phyloP scores from a whole-genome alignment of 2,113 vertebrate species.

The Psettodes erumei region DNA sequence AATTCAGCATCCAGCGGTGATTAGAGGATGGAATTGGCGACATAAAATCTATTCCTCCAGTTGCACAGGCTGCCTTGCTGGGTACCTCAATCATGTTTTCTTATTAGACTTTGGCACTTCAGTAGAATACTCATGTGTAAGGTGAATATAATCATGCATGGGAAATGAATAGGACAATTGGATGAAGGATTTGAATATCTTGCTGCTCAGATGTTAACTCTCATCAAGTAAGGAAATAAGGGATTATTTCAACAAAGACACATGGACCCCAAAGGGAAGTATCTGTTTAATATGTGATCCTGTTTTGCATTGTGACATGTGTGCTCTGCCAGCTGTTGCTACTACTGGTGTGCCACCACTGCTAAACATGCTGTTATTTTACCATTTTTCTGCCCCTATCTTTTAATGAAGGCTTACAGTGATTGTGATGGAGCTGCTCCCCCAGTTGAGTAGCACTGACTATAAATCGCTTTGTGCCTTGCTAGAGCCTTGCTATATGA shows the following conservation, averaged over 20 bases:
- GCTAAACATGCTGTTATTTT: slow-evolving; percentile 22
- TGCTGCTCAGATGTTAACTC: slow-evolving; percentile 28
- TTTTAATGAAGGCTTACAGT: slow-evolving; percentile 41
- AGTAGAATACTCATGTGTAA: slow-evolving; percentile 46
- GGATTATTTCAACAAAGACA: slow-evolving; percentile 36
- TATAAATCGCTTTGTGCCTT: slow-evolving; percentile 50
- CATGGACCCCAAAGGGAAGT: slow-evolving; percentile 5
- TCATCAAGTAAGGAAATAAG: slow-evolving; percentile 47
- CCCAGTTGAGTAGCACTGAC: slow-evolving; percentile 40
- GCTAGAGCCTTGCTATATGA: slow-evolving; percentile 46
- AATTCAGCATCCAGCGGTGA: slow-evolving; percentile 43
- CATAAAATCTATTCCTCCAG: slow-evolving; percentile 30
- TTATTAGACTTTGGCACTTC: slow-evolving; percentile 35
- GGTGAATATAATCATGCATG: slow-evolving; percentile 40
- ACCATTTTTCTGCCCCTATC: slow-evolving; percentile 21
- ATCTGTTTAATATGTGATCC: slow-evolving; percentile 15
- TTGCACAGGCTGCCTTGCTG: slow-evolving; percentile 18
- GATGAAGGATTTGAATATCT: slow-evolving; percentile 53
- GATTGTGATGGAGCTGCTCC: slow-evolving; percentile 56
- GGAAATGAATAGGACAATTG: slow-evolving; percentile 48
- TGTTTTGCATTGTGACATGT: slow-evolving; percentile 33
- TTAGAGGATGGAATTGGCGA: slow-evolving; percentile 40
- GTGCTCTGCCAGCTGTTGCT: slow-evolving; percentile 27
- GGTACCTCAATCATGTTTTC: slow-evolving; percentile 61
- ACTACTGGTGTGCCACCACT: slow-evolving; percentile 3